Evolutionary conservation across 2,797 vertebrate species (phyloP), one percentile per base, ranked within the genome.

Genomic region (Diglossa cyanea): DNA sequence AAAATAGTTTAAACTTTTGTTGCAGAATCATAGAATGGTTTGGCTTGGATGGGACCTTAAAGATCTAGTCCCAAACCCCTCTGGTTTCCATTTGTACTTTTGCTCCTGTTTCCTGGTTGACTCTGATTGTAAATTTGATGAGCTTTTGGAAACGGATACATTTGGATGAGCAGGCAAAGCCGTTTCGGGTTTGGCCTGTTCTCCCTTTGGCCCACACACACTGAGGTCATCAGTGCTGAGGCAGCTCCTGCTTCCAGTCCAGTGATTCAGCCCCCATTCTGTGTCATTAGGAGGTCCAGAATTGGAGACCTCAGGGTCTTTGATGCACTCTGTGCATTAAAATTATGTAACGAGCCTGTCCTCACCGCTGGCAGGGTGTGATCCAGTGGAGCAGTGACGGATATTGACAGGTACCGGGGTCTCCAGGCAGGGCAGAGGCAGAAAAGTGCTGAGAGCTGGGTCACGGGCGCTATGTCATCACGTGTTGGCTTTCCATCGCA

Each of bases 291-390:
- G 37, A 68, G 85, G 57, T 54, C 58, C 1, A 2, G 12, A 93
- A 80, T 37, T 51, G 54, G 58, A 89, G 53, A 79, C 81, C 96
- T 88, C 23, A 0, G 68, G 91, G 78, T 93, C 50, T 50, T 74
- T 65, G 31, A 48, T 94, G 93, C 58, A 20, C 65, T 65, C 17
- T 33, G 70, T 95, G 54, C 94, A 95, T 94, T 95, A 86, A 50
- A 88, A 86, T 95, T 94, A 88, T 23, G 40, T 91, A 91, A 90
- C 0, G 2, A 88, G 85, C 30, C 19, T 33, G 76, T 86, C 26
- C 85, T 77, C 61, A 9, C 13, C 0, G 1, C 37, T 61, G 4
- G 2, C 44, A 39, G 92, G 70, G 58, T 7, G 11, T 54, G 70
- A 57, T 4, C 1, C 2, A 39, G 77, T 0, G 0, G 42, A 18